Evolutionary conservation across 2,888 invertebrate genomes (phyloP).

Genomic region (Caenorhabditis zanzibari): DNA sequence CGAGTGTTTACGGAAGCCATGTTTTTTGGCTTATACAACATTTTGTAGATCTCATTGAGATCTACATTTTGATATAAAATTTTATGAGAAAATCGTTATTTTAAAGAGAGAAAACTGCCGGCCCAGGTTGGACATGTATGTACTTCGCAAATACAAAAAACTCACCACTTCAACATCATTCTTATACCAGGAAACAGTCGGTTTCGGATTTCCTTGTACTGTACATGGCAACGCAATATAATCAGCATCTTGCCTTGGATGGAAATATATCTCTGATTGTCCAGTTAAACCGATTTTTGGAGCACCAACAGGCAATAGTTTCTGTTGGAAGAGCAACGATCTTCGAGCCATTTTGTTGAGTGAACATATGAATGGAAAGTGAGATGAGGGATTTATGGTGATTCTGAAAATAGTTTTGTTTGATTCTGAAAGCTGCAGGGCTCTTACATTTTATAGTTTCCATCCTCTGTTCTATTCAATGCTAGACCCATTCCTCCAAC

Average conservation of each 20-base stretch:
- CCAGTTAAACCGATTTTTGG: conserved; percentile 61
- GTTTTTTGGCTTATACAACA: too few relatives aligned
- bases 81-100: too few relatives aligned
- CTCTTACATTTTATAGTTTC: conserved; percentile 64
- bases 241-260: conserved; percentile 68
- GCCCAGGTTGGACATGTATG: too few relatives aligned
- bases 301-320: conserved; percentile 71
- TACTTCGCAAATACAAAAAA: not conserved
- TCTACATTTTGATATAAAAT: too few relatives aligned
- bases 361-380: conserved; percentile 75
- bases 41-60: too few relatives aligned
- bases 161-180: conserved; percentile 73
- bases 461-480: conserved; percentile 57
- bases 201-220: conserved; percentile 67
- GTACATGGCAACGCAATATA: conserved; percentile 70
- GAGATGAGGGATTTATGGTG: conserved; percentile 62
- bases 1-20: too few relatives aligned
- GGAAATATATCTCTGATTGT: conserved; percentile 71
- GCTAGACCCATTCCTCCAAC: conserved; percentile 64
- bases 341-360: conserved; percentile 69
- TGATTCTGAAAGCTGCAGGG: not conserved
- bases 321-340: conserved; percentile 73
- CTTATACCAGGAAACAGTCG: conserved; percentile 70
- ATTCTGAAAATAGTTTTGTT: conserved; percentile 55
- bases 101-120: too few relatives aligned